Evolutionary conservation across 2,797 vertebrate species (phyloP), one percentile per base, ranked within the genome.

Genomic region (Catharus ustulatus): DNA sequence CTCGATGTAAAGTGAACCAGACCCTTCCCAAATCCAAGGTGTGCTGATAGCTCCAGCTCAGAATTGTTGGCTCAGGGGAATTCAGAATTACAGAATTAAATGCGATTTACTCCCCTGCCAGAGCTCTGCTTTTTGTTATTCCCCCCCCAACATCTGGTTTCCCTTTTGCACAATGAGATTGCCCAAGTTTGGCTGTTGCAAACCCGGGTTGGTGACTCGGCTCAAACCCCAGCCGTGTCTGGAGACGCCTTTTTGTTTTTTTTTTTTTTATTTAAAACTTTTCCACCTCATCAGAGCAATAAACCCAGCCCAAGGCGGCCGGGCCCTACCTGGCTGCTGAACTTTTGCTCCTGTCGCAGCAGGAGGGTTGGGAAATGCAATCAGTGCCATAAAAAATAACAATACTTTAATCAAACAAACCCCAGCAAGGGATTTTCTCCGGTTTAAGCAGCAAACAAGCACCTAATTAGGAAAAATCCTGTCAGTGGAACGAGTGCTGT

Each of bases 271-370:
- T n/a, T 10, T 34, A 30, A 20, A 72, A 16, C 11, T 62, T 66
- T 75, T 20, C 32, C 23, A 45, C 23, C 54, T 84, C 76, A 54
- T 51, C 45, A 18, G 4, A 1, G 69, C 76, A 48, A 57, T 83
- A 94, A 95, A 76, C 72, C 72, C 94, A 80, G 84, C 80, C 90
- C 62, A 66, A 32, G 52, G 82, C 93, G 43, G 36, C 49, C 32
- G 9, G 59, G 80, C 88, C 89, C 89, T 59, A 85, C 82, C 92
- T 82, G 82, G 49, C 61, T 87, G 61, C 80, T 74, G 85, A 86
- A 79, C 93, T 93, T 87, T 74, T 85, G 74, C 94, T 91, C 27
- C 59, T 34, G 82, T 79, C 34, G 23, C 76, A 57, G 49, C 54
- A 69, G 51, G 48, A 93, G 73, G 6, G 12, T n/a, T 3, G 13